These are phyloP conservation scores for Montipora sp. DNA, from an alignment of 64 coral and sea anemone species.

Conservation along the genomic window DNA sequence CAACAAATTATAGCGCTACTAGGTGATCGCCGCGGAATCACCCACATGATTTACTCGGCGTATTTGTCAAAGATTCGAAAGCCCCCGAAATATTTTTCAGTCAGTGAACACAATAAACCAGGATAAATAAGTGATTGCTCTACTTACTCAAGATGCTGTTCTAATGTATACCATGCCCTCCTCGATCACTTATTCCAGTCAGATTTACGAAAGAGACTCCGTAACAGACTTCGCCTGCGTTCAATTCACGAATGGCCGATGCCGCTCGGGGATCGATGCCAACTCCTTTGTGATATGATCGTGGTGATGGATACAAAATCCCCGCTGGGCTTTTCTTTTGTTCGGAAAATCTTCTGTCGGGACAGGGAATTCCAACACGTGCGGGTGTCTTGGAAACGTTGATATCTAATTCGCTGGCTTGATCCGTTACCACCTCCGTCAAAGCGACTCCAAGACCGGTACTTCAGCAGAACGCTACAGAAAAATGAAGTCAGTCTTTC, in stretches of 20 bases:
- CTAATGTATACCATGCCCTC: neutral
- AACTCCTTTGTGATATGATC: conserved; percentile 33
- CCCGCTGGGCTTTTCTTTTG: conserved; percentile 8
- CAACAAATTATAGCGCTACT: neutral
- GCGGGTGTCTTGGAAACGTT: neutral
- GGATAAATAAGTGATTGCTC: neutral
- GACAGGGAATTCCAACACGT: neutral
- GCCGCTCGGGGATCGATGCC: neutral
- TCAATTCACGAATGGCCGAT: neutral
- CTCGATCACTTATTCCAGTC: neutral
- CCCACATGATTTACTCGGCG: neutral
- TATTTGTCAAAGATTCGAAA: too few species aligned
- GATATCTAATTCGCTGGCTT: neutral
- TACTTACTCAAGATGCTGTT: conserved; percentile 30
- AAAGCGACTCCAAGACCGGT: neutral
- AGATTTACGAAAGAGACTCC: conserved; percentile 10
- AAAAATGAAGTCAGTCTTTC: conserved; percentile 25
- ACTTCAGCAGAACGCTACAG: neutral
- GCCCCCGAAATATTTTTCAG: neutral
- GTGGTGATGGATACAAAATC: neutral
- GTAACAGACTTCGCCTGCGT: neutral
- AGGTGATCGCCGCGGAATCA: neutral
- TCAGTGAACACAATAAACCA: neutral
- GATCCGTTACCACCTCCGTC: neutral
- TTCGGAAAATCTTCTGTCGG: neutral